Base-by-base conservation (phyloP, 30 jellyfish, hydroid and myxozoan genomes). In the Sanderia malayensis region DNA sequence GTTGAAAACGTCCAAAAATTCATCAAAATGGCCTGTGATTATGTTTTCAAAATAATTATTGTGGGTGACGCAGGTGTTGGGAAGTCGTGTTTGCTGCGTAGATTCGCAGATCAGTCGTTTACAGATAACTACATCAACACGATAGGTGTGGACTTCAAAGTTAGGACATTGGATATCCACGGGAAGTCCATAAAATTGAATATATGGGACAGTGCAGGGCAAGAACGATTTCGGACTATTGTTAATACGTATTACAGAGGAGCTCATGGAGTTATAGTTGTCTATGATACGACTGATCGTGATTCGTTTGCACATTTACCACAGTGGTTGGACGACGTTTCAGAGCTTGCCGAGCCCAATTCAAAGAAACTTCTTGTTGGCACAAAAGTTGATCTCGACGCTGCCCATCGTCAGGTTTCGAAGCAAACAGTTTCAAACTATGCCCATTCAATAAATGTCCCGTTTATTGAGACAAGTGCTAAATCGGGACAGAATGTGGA, bases 11-110 rank as follows among this genome's bases (percentile, higher is more conserved):
- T 13, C 52, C 10, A 4, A 4, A 4, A 13, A 37, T 37, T 4
- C 52, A 37, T 6, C 13, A 37, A 26, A 17, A 92, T 92, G 98
- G 98, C 98, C 11, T 88, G 97, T 61, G 98, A 92, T 58, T 92
- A 65, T 67, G 98, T 92, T 20, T 92, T 92, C 82, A 92, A 92
- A 72, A 83, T 92, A 27, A 92, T 92, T 52, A 92, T 92, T 17
- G 95, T 92, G 73, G 98, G 98, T 11, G 98, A 92, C 28, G 87
- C 98, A 25, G 98, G 98, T 10, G 98, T 85, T 21, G 98, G 98
- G 68, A 92, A 92, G 66, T 84, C 96, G 0, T 92, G 96, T 73
- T 68, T 92, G 69, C 93, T 92, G 0, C 95, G 98, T 6, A 82
- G 98, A 55, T 92, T 92, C 81, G 98, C 96, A 3, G 98, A 92